Percentiles rank a stretch among this genome's conserved stretches.
Conservation (phyloP, 2,797 vertebrate genomes). For the Malurus splendens region DNA sequence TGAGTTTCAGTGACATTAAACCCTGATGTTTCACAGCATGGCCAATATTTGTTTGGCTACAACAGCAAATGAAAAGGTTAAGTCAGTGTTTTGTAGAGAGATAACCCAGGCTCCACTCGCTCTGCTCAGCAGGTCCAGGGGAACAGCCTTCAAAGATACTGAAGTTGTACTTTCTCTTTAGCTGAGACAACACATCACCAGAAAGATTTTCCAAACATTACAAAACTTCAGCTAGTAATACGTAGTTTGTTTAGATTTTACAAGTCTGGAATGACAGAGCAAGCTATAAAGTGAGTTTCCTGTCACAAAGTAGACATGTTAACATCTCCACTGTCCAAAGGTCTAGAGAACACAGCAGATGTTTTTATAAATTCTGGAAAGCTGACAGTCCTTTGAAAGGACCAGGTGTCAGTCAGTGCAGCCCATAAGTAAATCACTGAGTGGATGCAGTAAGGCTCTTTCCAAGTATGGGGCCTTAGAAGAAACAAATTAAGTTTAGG, state of each 20-base stretch:
- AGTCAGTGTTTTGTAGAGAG: not conserved
- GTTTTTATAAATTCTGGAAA: not conserved
- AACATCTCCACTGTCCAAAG: not conserved
- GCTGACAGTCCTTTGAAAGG: not conserved
- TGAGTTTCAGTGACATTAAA: not conserved
- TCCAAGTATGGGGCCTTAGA: not conserved
- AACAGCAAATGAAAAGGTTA: not conserved
- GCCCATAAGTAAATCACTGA: not conserved
- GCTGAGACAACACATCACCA: not conserved
- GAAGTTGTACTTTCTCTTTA: not conserved
- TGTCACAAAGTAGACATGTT: not conserved
- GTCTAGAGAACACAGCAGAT: not conserved
- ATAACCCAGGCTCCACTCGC: not conserved
- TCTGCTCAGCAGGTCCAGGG: not conserved
- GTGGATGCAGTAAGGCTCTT: not conserved
- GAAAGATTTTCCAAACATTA: not conserved
- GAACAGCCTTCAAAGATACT: not conserved
- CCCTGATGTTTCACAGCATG: not conserved
- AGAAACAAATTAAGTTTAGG: conserved; percentile 30
- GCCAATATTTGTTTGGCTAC: not conserved
- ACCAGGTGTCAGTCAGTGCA: not conserved
- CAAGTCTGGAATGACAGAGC: not conserved
- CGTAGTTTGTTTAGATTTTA: not conserved
- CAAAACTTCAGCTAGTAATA: not conserved
- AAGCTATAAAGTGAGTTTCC: not conserved